Evolutionary conservation across 23 tunicate species (phyloP).

Genomic region (Halocynthia roretzi): DNA sequence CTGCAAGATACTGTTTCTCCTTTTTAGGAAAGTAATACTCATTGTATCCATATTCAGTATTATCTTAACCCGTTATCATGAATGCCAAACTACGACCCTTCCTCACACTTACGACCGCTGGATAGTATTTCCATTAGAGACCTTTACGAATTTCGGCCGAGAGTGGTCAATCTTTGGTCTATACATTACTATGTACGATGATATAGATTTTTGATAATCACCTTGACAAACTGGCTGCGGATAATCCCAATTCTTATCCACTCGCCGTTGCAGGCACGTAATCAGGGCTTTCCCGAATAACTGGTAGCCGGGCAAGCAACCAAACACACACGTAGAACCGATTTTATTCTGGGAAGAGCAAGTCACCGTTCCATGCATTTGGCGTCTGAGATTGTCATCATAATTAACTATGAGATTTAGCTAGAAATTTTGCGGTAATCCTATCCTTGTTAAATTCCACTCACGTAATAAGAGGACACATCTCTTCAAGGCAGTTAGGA

Average conservation of each 20-base stretch:
- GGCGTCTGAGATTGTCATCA: background rate
- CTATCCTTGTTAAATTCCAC: background rate
- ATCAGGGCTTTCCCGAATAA: background rate
- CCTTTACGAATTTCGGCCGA: too few species aligned
- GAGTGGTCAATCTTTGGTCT: too few species aligned
- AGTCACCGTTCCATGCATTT: background rate
- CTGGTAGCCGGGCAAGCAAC: conserved; percentile 15
- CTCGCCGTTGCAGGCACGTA: conserved; percentile 9
- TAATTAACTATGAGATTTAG: background rate
- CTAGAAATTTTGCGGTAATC: background rate
- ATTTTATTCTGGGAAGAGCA: conserved; percentile 11
- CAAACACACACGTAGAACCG: conserved; percentile 11
- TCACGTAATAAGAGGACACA: conserved; percentile 22
- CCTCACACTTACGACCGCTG: too few species aligned
- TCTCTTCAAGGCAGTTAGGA: conserved; percentile 16
- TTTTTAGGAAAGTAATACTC: too few species aligned
- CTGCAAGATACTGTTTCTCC: too few species aligned
- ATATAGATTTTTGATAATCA: background rate
- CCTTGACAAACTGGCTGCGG: conserved; percentile 4
- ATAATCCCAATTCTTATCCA: conserved; percentile 8
- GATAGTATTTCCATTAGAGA: too few species aligned
- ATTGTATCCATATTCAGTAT: too few species aligned
- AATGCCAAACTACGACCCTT: too few species aligned
- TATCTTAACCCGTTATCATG: too few species aligned
- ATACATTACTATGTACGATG: too few species aligned